phyloP scores from a whole-genome alignment of 2,797 vertebrate species.

The Melanotaenia pygmaea region DNA sequence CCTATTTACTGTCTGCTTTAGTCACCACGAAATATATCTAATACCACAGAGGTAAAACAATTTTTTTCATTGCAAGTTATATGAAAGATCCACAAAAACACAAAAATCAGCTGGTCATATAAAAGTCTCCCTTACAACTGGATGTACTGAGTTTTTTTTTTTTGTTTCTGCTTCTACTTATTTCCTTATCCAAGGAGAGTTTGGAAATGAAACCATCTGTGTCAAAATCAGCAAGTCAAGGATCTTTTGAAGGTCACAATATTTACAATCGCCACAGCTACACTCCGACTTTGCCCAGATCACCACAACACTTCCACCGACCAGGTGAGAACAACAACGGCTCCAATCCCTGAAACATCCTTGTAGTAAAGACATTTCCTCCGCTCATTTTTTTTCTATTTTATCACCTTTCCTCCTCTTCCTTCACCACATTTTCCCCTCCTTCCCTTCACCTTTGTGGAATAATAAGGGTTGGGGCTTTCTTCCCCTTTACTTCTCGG shows the following conservation, averaged over 20 bases:
- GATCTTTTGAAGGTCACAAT: conserved; percentile 86
- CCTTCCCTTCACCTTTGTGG: conserved; percentile 59
- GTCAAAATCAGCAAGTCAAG: conserved; percentile 90
- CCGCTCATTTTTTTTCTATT: conserved; percentile 53
- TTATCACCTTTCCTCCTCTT: conserved; percentile 37
- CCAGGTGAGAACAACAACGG: conserved; percentile 83
- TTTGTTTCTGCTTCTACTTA: not conserved
- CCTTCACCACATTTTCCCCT: conserved; percentile 13
- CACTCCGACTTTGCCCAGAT: conserved; percentile 89
- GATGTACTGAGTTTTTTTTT: not conserved
- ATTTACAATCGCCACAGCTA: conserved; percentile 90
- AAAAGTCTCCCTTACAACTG: not conserved
- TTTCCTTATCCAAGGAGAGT: conserved; percentile 53
- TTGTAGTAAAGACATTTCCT: not conserved
- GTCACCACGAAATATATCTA: conserved; percentile 61
- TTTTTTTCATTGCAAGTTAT: not conserved
- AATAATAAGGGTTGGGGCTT: conserved; percentile 84
- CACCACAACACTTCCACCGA: conserved; percentile 96
- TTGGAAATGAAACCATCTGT: conserved; percentile 87
- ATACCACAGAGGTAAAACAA: conserved; percentile 59
- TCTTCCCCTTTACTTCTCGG: conserved; percentile 81
- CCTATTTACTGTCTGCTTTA: conserved; percentile 40
- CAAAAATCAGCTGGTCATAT: not conserved
- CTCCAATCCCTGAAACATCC: not conserved
- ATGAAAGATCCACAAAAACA: not conserved